phyloP scores from a whole-genome alignment of 2,888 invertebrate genomes.

The Parthenolecanium corni region DNA sequence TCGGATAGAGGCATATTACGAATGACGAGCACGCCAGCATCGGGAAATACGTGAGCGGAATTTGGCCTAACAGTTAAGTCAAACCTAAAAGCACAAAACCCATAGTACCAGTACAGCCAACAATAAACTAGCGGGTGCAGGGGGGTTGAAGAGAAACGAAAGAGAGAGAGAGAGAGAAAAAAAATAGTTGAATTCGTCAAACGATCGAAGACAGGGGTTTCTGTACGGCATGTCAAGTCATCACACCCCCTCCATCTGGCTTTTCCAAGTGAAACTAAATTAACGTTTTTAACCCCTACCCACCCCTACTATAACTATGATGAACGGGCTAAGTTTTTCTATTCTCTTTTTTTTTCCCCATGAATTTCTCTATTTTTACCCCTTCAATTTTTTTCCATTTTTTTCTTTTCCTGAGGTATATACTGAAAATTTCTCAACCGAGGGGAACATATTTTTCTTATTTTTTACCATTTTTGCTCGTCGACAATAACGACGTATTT shows the following conservation, averaged over 20 bases:
- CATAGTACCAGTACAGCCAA: background rate
- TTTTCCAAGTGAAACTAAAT: constrained; percentile 34
- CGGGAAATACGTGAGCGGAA: constrained; percentile 50
- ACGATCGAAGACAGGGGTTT: constrained; percentile 20
- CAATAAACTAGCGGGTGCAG: no score
- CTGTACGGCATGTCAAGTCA: constrained; percentile 20
- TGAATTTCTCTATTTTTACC: no score
- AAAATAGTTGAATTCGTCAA: constrained; percentile 26
- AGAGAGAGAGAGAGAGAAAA: background rate
- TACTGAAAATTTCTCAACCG: background rate
- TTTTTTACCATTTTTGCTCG: background rate
- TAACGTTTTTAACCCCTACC: constrained; percentile 16
- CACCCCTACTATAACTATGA: no score
- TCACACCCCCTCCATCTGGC: constrained; percentile 20
- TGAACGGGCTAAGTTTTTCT: no score
- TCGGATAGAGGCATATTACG: constrained; percentile 46
- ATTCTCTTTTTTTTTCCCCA: no score
- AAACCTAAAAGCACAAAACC: background rate
- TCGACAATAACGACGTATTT: constrained; percentile 23
- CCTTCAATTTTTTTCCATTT: no score
- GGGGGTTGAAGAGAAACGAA: no score
- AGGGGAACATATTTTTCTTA: no score
- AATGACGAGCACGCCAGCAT: constrained; percentile 50
- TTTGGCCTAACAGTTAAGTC: constrained; percentile 37
- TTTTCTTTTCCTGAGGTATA: no score